Base-by-base conservation (phyloP, 2,888 invertebrate species). In the Phaedon cochleariae region DNA sequence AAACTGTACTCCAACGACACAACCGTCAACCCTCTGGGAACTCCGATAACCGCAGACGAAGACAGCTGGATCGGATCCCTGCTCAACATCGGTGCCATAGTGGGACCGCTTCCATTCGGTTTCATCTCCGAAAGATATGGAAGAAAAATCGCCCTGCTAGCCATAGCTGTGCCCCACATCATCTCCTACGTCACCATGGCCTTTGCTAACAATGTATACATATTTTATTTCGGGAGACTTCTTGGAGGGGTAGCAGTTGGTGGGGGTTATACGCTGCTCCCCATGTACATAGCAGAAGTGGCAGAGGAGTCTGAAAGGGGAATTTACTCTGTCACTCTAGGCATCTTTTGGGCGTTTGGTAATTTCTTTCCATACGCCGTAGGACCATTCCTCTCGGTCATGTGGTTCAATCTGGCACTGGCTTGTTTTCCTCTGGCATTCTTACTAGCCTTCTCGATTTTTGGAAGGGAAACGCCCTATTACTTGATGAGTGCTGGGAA, bases 251-350 rank as follows among this genome's bases (percentile, higher is more conserved):
- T 92, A 0, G 88, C 88, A 0, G 86, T 90, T 0, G 91, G 92
- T 0, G 89, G 90, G 76, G 85, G 90, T 12, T 92, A 90, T 83
- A 89, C 91, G 0, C 87, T 90, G 1, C 88, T 90, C 0, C 94
- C 95, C 0, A 91, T 94, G 88, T 96, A 95, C 83, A 89, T 94
- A 68, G 93, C 93, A 46, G 96, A 96, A 83, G 91, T 94, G 37
- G 88, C 94, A 0, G 83, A 92, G 85, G 90, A 90, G 65, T 89
- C 90, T 17, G 87, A 90, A 9, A 85, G 96, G 68, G 96, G 96
- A 0, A 89, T 92, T 0, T 84, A 95, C 0, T 72, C 73, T 3
- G 73, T 69, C 0, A 89, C 93, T 65, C 87, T 94, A 64, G 92
- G 92, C 74, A 85, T 90, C 49, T 92, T 92, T 83, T 89, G 93